Conservation (phyloP, 2,888 invertebrate species). For the Cordilura impudica region DNA sequence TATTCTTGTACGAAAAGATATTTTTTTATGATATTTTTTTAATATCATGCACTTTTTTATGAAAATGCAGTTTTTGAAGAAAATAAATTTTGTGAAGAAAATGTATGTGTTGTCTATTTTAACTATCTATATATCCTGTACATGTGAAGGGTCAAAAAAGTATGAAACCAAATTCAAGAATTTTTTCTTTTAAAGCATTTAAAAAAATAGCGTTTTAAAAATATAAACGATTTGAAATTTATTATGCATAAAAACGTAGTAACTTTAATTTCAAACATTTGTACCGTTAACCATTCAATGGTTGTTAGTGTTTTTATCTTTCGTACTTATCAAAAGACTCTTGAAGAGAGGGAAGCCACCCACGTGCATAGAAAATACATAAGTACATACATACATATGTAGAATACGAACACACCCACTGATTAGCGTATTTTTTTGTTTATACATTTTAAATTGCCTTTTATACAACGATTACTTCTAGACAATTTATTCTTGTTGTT, state of each 20-base stretch:
- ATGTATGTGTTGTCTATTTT: too few relatives aligned
- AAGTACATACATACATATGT: neutral
- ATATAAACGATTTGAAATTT: slow-evolving; percentile 44
- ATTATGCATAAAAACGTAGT: slow-evolving; percentile 47
- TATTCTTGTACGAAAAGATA: too few relatives aligned
- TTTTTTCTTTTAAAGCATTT: too few relatives aligned
- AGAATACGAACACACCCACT: slow-evolving; percentile 34
- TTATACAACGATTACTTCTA: slow-evolving; percentile 57
- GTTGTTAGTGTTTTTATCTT: neutral
- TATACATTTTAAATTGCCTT: slow-evolving; percentile 48
- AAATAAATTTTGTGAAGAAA: too few relatives aligned
- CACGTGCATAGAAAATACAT: neutral
- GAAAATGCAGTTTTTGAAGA: too few relatives aligned
- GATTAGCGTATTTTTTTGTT: slow-evolving; percentile 38
- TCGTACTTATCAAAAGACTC: neutral
- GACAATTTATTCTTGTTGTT: slow-evolving; percentile 46
- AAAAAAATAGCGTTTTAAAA: too few relatives aligned
- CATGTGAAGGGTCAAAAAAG: too few relatives aligned
- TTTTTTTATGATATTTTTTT: too few relatives aligned
- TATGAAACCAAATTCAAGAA: too few relatives aligned
- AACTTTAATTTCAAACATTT: slow-evolving; percentile 29
- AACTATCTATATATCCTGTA: too few relatives aligned
- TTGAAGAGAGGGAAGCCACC: neutral
- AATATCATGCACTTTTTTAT: too few relatives aligned
- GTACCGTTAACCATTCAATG: neutral